Evolutionary conservation across 2,797 vertebrate genomes (phyloP), one percentile per base, ranked within the genome.

Genomic region (Amazona finschi): DNA sequence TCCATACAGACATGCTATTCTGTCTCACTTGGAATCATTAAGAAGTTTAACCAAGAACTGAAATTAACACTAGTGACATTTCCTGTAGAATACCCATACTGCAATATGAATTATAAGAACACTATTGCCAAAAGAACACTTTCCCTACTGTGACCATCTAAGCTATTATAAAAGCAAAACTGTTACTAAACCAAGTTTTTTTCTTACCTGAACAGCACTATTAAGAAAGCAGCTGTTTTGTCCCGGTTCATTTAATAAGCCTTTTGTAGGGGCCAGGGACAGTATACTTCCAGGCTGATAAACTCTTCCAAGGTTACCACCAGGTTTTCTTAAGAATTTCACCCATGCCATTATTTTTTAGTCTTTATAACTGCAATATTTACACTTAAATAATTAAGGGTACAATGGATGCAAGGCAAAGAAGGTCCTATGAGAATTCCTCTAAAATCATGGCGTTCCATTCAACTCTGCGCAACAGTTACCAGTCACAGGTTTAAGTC

Each of bases 151-250:
- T 9, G 16, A 33, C 43, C 12, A 18, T n/a, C 31, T 70, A 79
- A 64, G 28, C 31, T 76, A 25, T 19, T 60, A 36, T 15, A 64
- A 67, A 75, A 38, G 6, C 57, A 82, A 30, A 72, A 20, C 7
- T 15, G 11, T 87, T 28, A 67, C 47, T 41, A 92, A 75, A 64
- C 12, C 1, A 64, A 43, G 2, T 4, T 27, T n/a, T 30, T 31
- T 43, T 57, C 98, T 96, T 97, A 99, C 99, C 99, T 99, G 99
- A 83, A 99, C 98, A 39, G 99, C 99, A 75, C 99, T 99, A 96
- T 99, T 99, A 86, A 99, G 99, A 96, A 99, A 99, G 97, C 99
- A 99, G 97, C 98, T 99, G 98, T 99, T 99, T 96, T 99, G 99
- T 84, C 99, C 99, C 0, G 99, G 99, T 92, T 99, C 99, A 65